These are phyloP conservation scores for Mylabris sibirica DNA, from an alignment of 2,888 invertebrate species.

Conservation along the genomic window DNA sequence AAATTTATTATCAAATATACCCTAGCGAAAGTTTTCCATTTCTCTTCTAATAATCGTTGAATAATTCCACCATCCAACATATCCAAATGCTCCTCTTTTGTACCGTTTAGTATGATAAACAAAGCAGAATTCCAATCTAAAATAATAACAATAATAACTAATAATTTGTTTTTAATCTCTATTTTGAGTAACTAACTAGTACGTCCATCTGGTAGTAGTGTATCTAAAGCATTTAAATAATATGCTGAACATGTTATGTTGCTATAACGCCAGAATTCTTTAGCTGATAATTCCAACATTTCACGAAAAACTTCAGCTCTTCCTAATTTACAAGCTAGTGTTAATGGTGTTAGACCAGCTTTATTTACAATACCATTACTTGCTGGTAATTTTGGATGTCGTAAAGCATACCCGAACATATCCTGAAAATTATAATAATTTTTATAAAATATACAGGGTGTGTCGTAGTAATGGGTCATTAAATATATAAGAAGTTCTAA, in stretches of 20 bases:
- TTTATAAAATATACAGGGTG: no score
- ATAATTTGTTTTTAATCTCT: not conserved
- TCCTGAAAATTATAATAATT: conserved; percentile 69
- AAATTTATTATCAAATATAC: conserved; percentile 6
- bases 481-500: no score
- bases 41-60: conserved; percentile 94
- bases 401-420: conserved; percentile 97
- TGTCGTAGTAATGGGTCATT: no score
- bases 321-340: conserved; percentile 92
- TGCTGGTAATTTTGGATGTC: conserved; percentile 93
- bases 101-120: conserved; percentile 96
- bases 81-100: conserved; percentile 96
- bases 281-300: conserved; percentile 94
- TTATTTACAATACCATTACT: conserved; percentile 89
- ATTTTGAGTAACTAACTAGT: conserved; percentile 81
- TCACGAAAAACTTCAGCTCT: conserved; percentile 96
- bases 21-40: conserved; percentile 98
- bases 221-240: conserved; percentile 95
- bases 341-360: conserved; percentile 92
- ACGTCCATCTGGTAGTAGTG: conserved; percentile 90
- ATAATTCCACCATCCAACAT: conserved; percentile 99
- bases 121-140: conserved; percentile 98
- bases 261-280: conserved; percentile 98
- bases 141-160: no score
- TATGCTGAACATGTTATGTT: conserved; percentile 99